phyloP scores from a whole-genome alignment of 2,113 vertebrate genomes.

The Otis tarda region DNA sequence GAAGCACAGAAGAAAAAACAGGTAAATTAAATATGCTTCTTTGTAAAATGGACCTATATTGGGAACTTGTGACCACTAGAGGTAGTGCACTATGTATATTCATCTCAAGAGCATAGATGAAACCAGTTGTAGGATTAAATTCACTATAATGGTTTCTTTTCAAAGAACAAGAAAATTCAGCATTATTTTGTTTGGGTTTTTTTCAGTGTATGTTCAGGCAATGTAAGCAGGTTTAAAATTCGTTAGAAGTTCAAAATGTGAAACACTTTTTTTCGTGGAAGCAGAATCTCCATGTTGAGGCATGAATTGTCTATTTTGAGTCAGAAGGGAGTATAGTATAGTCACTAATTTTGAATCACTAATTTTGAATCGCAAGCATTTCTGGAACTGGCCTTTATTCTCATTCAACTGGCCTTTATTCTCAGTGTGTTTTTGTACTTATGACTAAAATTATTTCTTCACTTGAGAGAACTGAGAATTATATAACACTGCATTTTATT shows the following conservation, averaged over 20 bases:
- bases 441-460: background rate
- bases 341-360: background rate
- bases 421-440: background rate
- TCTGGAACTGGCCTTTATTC: background rate
- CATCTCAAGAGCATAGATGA: background rate
- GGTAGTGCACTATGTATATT: background rate
- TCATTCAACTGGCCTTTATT: background rate
- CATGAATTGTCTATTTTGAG: background rate
- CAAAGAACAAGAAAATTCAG: background rate
- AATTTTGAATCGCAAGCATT: background rate
- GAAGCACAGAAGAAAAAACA: constrained; percentile 94
- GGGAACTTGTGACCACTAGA: constrained; percentile 13
- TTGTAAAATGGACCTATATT: constrained; percentile 43
- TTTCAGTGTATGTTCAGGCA: background rate
- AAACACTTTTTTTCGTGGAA: background rate
- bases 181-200: background rate
- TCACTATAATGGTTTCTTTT: background rate
- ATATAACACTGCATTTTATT: background rate
- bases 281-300: background rate
- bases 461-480: background rate
- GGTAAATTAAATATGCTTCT: constrained; percentile 75
- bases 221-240: background rate
- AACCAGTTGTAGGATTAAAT: background rate
- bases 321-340: background rate
- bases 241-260: background rate